Base-by-base conservation (phyloP, 1,140 invertebrate genomes). In the Hyposmocoma kahamanoa region DNA sequence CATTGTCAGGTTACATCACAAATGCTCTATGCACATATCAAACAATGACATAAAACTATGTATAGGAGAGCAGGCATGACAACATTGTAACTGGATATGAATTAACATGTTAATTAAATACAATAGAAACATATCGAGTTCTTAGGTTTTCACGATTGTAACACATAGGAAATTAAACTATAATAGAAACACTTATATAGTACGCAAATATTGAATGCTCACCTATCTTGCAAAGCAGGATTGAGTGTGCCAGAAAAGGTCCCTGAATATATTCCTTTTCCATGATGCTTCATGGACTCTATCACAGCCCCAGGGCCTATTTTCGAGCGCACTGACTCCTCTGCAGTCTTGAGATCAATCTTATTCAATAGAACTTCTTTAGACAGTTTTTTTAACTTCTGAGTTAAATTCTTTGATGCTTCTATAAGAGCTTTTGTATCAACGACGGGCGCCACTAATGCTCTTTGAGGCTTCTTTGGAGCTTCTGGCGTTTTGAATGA, bases 271-370 rank as follows among this genome's bases (percentile, higher is more conserved):
- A 95, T 92, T 56, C 96, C 96, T 78, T 96, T 95, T 34, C 96
- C 95, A 64, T 97, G 94, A 73, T 97, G 94, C 70, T 96, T 94
- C 95, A 97, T 96, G 59, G 94, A 95, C 70, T 96, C 94, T 67
- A 96, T 96, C 65, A 96, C 95, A 58, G 95, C 95, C 36, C 94
- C 95, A 47, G 93, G 92, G n/a, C 90, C 87, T 49, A 84, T 74
- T 42, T 84, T 84, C 4, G 78, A 61, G 68, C 88, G 52, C 56
- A 83, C 60, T 47, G 80, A 53, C 57, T 79, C 67, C 62, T 89
- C 88, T 17, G 88, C 82, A 28, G 74, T 68, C 48, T 83, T 85
- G 50, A 89, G 64, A 73, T 90, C 88, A 53, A 89, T 87, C 62
- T 89, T 90, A 47, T 88, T 89, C 53, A 91, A 93, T 54, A 94